Evolutionary conservation across 1,140 invertebrate genomes (phyloP), one percentile per base, ranked within the genome.

Genomic region (Drosophila kanapiae): DNA sequence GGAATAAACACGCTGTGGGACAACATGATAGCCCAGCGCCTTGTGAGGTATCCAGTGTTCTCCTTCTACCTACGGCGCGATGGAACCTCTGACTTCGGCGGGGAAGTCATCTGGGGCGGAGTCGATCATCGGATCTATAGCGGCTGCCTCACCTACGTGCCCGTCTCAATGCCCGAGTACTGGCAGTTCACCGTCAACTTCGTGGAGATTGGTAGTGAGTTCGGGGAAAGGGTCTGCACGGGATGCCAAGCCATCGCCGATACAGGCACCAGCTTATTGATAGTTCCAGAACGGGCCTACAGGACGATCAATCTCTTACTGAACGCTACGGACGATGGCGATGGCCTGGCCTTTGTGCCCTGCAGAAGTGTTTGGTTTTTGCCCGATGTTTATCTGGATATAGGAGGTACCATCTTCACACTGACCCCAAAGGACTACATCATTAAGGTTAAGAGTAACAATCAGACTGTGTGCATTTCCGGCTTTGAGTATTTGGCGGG

Each of bases 191-290:
- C 75, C 40, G 82, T 93, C 68, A 61, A 47, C 10, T 13, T 68
- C 1, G 83, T 80, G 37, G 56, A 64, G 7, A 47, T 78, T 7
- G 63, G 70, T 18, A 7, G 72, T 76, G 47, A 51, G 0, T 76
- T 14, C 2, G 51, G 33, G 3, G 51, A 54, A 4, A 16, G 51
- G 2, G 2, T 94, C 62, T 94, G 94, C 79, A 49, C 92, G 82
- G 96, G 96, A 14, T 99, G 98, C 91, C 94, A 98, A 93, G 98
- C 98, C 49, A 99, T 99, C 93, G 98, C 98, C 53, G 99, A 99
- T 93, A 99, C 99, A 64, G 99, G 99, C 60, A 99, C 99, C 69
- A 99, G 98, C 58, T 94, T 99, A 6, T 97, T 99, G 82, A 98
- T 97, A 84, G 98, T 98, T 48, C 98, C 99, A 16, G 93, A 94